phyloP scores from a whole-genome alignment of 2,113 vertebrate species.

The Campylomormyrus numenius region DNA sequence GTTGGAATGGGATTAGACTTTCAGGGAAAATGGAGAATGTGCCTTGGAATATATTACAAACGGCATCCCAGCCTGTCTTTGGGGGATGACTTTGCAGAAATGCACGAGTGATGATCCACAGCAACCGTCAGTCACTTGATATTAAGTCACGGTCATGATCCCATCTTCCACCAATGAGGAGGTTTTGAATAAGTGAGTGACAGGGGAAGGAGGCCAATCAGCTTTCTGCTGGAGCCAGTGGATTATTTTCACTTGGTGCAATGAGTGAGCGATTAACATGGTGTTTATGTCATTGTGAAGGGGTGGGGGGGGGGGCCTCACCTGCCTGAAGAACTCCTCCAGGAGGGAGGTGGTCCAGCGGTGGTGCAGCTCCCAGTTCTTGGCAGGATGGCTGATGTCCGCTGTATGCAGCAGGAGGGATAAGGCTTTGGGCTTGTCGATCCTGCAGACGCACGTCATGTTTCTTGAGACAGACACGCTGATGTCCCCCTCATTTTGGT shows the following conservation, averaged over 20 bases:
- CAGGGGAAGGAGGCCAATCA: background rate
- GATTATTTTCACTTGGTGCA: background rate
- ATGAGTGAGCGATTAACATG: background rate
- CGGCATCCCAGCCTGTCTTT: background rate
- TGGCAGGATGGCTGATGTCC: slow-evolving; percentile 94
- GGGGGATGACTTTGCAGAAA: background rate
- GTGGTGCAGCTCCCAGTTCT: slow-evolving; percentile 81
- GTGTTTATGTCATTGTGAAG: background rate
- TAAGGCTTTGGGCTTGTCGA: slow-evolving; percentile 90
- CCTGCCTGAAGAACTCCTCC: slow-evolving; percentile 96
- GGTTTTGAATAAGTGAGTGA: background rate
- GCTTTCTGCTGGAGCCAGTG: background rate
- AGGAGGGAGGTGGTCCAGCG: slow-evolving; percentile 86
- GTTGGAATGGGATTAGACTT: background rate
- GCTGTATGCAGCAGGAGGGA: slow-evolving; percentile 89
- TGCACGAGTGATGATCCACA: background rate
- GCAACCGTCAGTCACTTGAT: background rate
- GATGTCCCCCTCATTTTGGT: background rate
- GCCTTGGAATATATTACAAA: background rate
- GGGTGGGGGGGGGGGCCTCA: slow-evolving; percentile 36
- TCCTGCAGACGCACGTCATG: slow-evolving; percentile 53
- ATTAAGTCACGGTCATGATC: background rate
- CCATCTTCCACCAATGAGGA: background rate
- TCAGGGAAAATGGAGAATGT: background rate
- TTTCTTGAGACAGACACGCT: background rate